Percentiles rank a stretch among this genome's conserved stretches.
Conservation (phyloP, 2,888 invertebrate genomes). For the Tiliacea aurago region DNA sequence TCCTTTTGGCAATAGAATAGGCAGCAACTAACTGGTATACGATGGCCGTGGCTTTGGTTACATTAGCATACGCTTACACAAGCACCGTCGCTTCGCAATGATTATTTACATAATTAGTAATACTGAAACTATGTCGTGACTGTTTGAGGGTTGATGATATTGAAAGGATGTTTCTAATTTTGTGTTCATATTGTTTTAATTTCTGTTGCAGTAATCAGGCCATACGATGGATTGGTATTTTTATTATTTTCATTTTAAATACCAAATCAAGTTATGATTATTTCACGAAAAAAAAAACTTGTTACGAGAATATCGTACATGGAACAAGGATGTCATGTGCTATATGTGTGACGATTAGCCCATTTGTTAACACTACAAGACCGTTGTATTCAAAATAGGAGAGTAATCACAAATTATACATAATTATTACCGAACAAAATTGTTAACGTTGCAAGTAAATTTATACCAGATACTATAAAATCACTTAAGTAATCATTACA, state of each 20-base stretch:
- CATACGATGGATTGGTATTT: too few relatives aligned
- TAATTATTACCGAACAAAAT: too few relatives aligned
- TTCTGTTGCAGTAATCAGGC: not conserved
- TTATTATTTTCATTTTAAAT: not conserved
- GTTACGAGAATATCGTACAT: too few relatives aligned
- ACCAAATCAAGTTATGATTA: not conserved
- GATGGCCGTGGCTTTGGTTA: slow-evolving; percentile 68
- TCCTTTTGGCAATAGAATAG: slow-evolving; percentile 63
- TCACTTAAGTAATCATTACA: too few relatives aligned
- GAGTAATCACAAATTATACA: too few relatives aligned
- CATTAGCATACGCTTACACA: slow-evolving; percentile 77
- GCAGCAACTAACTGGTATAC: slow-evolving; percentile 57
- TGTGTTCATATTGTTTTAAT: not conserved
- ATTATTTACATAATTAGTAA: slow-evolving; percentile 79
- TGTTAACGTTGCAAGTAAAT: too few relatives aligned
- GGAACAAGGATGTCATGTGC: too few relatives aligned
- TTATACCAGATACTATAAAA: too few relatives aligned
- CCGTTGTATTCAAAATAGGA: too few relatives aligned
- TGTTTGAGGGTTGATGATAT: slow-evolving; percentile 55
- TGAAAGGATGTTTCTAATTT: slow-evolving; percentile 18
- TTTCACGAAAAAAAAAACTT: too few relatives aligned
- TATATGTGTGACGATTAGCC: too few relatives aligned
- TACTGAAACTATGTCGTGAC: slow-evolving; percentile 40
- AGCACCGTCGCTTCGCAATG: slow-evolving; percentile 65
- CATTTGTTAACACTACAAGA: too few relatives aligned